phyloP scores from a whole-genome alignment of 2,797 vertebrate genomes.

The Spea hammondii region DNA sequence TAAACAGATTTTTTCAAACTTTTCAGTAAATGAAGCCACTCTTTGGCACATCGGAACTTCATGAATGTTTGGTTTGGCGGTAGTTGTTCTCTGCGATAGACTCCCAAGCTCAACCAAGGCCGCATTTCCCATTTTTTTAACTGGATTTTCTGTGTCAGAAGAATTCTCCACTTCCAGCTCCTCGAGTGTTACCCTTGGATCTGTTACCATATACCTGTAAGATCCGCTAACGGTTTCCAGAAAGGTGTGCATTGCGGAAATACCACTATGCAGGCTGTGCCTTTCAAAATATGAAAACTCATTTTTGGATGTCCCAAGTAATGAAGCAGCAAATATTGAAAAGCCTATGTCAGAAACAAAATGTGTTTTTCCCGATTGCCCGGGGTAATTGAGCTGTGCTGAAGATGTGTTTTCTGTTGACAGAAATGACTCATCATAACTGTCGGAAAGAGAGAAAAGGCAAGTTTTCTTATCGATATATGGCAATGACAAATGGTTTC shows the following conservation, averaged over 20 bases:
- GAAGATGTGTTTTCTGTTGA: slow-evolving; percentile 25
- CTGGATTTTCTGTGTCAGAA: not conserved
- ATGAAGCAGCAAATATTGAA: slow-evolving; percentile 26
- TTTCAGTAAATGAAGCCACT: slow-evolving; percentile 11
- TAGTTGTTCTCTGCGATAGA: not conserved
- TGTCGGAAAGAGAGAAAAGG: not conserved
- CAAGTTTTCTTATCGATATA: slow-evolving; percentile 16
- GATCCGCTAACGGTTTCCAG: slow-evolving; percentile 16
- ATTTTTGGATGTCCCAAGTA: slow-evolving; percentile 15
- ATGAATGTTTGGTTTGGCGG: too few species aligned
- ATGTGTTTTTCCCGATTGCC: slow-evolving; percentile 3
- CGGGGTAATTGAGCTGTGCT: slow-evolving; percentile 11
- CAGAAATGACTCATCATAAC: slow-evolving; percentile 17
- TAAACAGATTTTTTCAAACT: slow-evolving; percentile 20
- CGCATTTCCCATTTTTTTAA: not conserved
- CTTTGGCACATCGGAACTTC: not conserved
- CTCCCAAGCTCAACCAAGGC: slow-evolving; percentile 8
- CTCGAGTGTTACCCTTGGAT: not conserved
- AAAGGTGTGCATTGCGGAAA: not conserved
- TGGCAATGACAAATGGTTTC: not conserved
- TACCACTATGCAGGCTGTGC: slow-evolving; percentile 7
- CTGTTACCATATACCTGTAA: not conserved
- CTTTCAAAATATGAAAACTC: slow-evolving; percentile 11
- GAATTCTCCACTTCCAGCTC: slow-evolving; percentile 4
- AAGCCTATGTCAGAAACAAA: slow-evolving; percentile 17